These are phyloP conservation scores for Nematopogon swammerdamellus DNA, from an alignment of 2,888 invertebrate genomes.

Conservation along the genomic window DNA sequence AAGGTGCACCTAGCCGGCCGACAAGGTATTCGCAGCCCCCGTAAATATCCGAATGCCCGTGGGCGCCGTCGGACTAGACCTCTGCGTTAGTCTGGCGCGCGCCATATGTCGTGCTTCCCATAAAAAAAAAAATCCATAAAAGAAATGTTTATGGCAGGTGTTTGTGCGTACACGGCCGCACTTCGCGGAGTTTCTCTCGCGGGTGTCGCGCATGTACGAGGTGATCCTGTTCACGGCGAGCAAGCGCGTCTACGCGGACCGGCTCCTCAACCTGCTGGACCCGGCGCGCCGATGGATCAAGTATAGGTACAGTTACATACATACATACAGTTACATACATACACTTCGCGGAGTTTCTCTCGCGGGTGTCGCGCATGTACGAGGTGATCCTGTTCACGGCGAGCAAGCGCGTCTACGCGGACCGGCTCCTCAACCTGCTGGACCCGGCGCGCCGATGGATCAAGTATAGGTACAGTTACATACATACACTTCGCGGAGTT, in stretches of 20 bases:
- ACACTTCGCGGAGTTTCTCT: slow-evolving; percentile 87
- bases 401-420: slow-evolving; percentile 92
- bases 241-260: slow-evolving; percentile 93
- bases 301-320: no score
- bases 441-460: slow-evolving; percentile 89
- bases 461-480: slow-evolving; percentile 56
- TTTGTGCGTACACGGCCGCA: slow-evolving; percentile 87
- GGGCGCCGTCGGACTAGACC: no score
- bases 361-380: slow-evolving; percentile 80
- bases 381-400: slow-evolving; percentile 93
- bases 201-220: slow-evolving; percentile 83
- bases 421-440: slow-evolving; percentile 85
- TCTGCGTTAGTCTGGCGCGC: no score
- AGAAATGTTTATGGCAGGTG: no score
- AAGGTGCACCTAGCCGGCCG: no score
- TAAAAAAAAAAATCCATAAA: no score
- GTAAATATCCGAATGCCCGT: no score
- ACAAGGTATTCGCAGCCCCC: no score
- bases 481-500: slow-evolving; percentile 78
- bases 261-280: slow-evolving; percentile 87
- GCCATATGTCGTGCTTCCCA: no score
- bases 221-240: slow-evolving; percentile 95
- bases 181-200: slow-evolving; percentile 89
- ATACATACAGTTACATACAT: slow-evolving; percentile 11
- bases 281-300: slow-evolving; percentile 86